These are phyloP conservation scores for Platichthys flesus DNA, from an alignment of 2,113 vertebrate species.

Conservation along the genomic window DNA sequence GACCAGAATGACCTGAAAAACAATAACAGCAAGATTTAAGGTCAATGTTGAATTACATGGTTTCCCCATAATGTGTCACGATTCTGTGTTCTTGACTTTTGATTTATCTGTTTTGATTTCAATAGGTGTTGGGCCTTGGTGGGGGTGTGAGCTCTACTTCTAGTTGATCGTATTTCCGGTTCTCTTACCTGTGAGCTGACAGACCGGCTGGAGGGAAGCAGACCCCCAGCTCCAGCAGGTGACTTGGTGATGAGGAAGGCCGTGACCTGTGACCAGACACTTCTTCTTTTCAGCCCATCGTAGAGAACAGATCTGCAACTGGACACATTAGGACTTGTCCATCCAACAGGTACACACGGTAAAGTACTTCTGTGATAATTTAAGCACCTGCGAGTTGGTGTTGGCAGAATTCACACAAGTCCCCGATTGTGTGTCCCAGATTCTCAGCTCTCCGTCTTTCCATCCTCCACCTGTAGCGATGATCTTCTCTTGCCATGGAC, in stretches of 20 bases:
- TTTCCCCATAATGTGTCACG: not conserved
- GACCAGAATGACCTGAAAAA: conserved; percentile 79
- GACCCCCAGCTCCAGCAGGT: conserved; percentile 80
- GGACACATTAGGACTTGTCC: not conserved
- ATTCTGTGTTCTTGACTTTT: no score
- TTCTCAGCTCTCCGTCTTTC: conserved; percentile 81
- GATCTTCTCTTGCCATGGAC: conserved; percentile 82
- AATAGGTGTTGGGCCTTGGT: no score
- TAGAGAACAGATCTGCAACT: conserved; percentile 85
- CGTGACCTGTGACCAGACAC: conserved; percentile 80
- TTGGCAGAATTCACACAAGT: conserved; percentile 71
- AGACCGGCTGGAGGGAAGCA: conserved; percentile 62
- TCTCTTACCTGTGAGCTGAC: conserved; percentile 75
- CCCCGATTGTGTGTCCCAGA: conserved; percentile 81
- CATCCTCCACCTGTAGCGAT: conserved; percentile 84
- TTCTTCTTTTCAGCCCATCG: conserved; percentile 78
- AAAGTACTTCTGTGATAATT: not conserved
- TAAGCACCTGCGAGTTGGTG: conserved; percentile 84
- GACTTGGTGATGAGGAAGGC: conserved; percentile 77
- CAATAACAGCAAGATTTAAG: not conserved
- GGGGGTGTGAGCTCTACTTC: no score
- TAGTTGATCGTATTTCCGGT: not conserved
- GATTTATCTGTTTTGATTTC: no score
- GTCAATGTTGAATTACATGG: not conserved
- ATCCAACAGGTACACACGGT: not conserved